Evolutionary conservation across 2,888 invertebrate genomes (phyloP).

Genomic region (Zygaena filipendulae): DNA sequence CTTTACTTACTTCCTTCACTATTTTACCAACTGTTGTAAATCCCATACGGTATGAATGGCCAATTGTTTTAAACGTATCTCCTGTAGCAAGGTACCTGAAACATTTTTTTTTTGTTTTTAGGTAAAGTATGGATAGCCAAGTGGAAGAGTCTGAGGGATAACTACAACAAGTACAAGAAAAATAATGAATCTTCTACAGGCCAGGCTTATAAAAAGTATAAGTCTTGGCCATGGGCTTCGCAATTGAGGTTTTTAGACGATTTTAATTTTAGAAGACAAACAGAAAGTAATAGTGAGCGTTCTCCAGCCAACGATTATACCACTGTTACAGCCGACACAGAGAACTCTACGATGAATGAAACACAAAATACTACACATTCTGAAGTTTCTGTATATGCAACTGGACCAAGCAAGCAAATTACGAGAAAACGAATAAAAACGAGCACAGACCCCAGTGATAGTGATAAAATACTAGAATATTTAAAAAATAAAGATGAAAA

Average conservation of each 20-base stretch:
- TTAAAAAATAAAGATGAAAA: conserved; percentile 8
- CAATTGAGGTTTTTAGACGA: conserved; percentile 11
- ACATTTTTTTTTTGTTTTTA: conserved; percentile 6
- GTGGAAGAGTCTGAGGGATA: conserved; percentile 20
- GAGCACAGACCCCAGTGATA: conserved; percentile 1
- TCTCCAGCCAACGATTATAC: conserved; percentile 1
- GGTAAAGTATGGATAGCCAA: conserved; percentile 14
- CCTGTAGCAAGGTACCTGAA: conserved; percentile 13
- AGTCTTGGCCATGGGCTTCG: conserved; percentile 19
- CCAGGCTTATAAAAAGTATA: conserved; percentile 18
- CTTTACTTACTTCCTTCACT: conserved; percentile 10
- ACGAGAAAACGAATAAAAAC: conserved; percentile 7
- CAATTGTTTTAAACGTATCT: conserved; percentile 10
- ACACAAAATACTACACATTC: conserved; percentile 8
- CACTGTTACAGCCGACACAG: conserved; percentile 3
- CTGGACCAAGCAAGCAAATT: conserved; percentile 8
- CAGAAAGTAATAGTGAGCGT: conserved; percentile 2
- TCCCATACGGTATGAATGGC: conserved; percentile 11
- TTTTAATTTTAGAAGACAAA: conserved; percentile 2
- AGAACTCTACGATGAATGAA: conserved; percentile 8
- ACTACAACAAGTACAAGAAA: conserved; percentile 18
- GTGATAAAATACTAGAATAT: conserved; percentile 10
- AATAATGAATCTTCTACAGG: conserved; percentile 2
- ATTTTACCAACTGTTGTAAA: conserved; percentile 11
- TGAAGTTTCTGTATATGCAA: conserved; percentile 7